Evolutionary conservation across 64 coral and sea anemone genomes (phyloP).

Genomic region (Cladopsammia gracilis): DNA sequence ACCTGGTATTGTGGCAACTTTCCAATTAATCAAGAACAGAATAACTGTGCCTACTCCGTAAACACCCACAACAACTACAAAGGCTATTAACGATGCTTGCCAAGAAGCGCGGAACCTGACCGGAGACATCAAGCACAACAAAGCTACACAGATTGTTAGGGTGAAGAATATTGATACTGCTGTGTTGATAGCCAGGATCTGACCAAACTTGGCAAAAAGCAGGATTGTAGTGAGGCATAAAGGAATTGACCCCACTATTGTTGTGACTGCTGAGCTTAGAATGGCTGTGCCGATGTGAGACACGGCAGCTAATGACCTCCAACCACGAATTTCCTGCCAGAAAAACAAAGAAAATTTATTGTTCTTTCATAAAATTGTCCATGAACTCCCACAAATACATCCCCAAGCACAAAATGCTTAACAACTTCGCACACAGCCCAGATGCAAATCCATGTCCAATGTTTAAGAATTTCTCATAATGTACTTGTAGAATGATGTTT

Average conservation of each 20-base stretch:
- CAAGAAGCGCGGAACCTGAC: conserved; percentile 70
- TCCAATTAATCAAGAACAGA: conserved; percentile 71
- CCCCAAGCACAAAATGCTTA: too few species aligned
- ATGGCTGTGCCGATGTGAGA: conserved; percentile 97
- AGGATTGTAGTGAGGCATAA: conserved; percentile 90
- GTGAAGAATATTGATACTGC: conserved; percentile 90
- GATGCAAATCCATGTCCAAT: too few species aligned
- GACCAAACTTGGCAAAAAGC: conserved; percentile 95
- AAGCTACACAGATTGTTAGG: conserved; percentile 83
- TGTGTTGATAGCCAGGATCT: conserved; percentile 96
- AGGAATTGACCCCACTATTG: conserved; percentile 88
- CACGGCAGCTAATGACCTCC: conserved; percentile 85
- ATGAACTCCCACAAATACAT: too few species aligned
- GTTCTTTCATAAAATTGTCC: too few species aligned
- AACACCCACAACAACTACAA: conserved; percentile 36
- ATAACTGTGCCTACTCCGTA: conserved; percentile 14
- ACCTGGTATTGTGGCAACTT: conserved; percentile 65
- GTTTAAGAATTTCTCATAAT: too few species aligned
- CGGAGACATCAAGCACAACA: conserved; percentile 76
- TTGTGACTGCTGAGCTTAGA: conserved; percentile 93
- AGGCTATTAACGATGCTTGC: conserved; percentile 15
- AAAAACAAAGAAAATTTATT: background rate
- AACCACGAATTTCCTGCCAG: conserved; percentile 71
- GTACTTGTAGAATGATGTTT: too few species aligned
- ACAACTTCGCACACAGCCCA: too few species aligned